Conservation (phyloP, 2,888 invertebrate genomes). For the Trichogramma dendrolimi region DNA sequence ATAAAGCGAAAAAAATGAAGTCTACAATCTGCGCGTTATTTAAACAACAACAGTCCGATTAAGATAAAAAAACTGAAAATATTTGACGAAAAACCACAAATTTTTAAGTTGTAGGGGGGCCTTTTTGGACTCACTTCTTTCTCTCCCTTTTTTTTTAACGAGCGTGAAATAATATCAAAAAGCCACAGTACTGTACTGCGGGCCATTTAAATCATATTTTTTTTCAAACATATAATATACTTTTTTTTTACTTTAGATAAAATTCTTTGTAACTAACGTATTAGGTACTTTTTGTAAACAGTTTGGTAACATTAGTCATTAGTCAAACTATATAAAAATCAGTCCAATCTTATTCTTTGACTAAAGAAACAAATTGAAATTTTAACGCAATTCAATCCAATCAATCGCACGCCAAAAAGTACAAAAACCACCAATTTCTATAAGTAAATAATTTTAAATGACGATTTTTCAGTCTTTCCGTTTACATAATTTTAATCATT, state of each 20-base stretch:
- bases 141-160: slow-evolving; percentile 20
- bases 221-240: slow-evolving; percentile 25
- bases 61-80: slow-evolving; percentile 14
- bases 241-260: slow-evolving; percentile 29
- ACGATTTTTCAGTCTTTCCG: slow-evolving; percentile 33
- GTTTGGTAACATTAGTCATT: slow-evolving; percentile 53
- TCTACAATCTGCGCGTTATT: not conserved
- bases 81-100: slow-evolving; percentile 9
- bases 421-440: slow-evolving; percentile 31
- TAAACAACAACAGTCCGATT: slow-evolving; percentile 18
- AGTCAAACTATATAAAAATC: slow-evolving; percentile 39
- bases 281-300: slow-evolving; percentile 49
- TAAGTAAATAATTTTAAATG: slow-evolving; percentile 33
- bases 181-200: slow-evolving; percentile 29
- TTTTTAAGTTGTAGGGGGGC: slow-evolving; percentile 18
- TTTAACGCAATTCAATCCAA: slow-evolving; percentile 36
- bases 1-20: slow-evolving; percentile 14
- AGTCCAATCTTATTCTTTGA: slow-evolving; percentile 45
- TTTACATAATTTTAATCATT: slow-evolving; percentile 18
- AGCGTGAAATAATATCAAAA: slow-evolving; percentile 23
- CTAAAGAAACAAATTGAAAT: slow-evolving; percentile 25
- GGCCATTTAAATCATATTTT: slow-evolving; percentile 29
- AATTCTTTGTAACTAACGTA: slow-evolving; percentile 44
- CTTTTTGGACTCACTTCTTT: slow-evolving; percentile 26
- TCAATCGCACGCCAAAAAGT: slow-evolving; percentile 37